Evolutionary conservation across 2,797 vertebrate species (phyloP), one percentile per base, ranked within the genome.

Genomic region (Chelon auratus): DNA sequence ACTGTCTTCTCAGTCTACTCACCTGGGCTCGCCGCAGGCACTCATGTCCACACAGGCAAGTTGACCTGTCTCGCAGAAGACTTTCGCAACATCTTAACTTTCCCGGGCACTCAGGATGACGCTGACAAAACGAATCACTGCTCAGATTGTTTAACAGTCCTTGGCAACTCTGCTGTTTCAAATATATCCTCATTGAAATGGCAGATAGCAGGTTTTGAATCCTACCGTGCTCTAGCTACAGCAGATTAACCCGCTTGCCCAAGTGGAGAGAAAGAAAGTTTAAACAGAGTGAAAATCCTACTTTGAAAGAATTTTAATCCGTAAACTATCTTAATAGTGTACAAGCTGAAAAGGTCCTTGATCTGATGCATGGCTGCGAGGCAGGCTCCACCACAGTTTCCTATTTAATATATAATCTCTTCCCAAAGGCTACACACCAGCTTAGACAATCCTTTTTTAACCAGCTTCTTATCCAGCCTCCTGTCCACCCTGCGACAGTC

Each of bases 351-450:
- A 66, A 58, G 69, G 65, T 62, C 77, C 78, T 83, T 83, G 81
- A 89, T 89, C 78, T 80, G 81, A 90, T 80, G 82, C 82, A 62
- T 80, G 68, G 72, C 89, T 87, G 80, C 14, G 1, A 87, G 83
- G 75, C 55, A 22, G 73, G 67, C 81, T 78, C 73, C 62, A 72
- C 62, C 75, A 61, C 68, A 72, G 39, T 75, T 82, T 81, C 43
- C 68, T 82, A 73, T 89, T 90, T 82, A 74, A 72, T 77, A 83
- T 68, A 68, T 87, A 84, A 91, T 88, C 84, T 88, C 48, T 77
- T 3, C 75, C 86, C 62, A 37, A 53, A 72, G 72, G 87, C 85
- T 71, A 62, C 83, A 82, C 61, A 72, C 75, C 67, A 66, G 70
- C 66, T 78, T 63, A 88, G 68, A 89, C 88, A 85, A 87, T 86